Conservation (phyloP, 2,888 invertebrate species). For the Cerastis rubricosa region DNA sequence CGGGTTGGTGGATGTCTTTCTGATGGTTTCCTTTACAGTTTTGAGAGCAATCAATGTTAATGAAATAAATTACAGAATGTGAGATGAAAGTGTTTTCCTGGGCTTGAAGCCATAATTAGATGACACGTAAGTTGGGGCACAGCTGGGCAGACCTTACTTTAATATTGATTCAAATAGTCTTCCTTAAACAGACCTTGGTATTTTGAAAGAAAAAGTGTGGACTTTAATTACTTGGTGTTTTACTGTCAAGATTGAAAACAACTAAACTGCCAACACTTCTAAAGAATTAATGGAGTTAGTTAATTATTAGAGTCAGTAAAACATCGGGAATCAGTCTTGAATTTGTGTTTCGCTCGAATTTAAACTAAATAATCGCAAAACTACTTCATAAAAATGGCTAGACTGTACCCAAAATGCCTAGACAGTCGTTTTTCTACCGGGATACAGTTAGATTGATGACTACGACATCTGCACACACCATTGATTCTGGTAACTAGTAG, state of each 20-base stretch:
- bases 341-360: no score
- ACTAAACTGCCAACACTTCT: no score
- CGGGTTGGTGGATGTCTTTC: no score
- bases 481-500: conserved; percentile 3
- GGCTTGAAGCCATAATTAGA: not conserved
- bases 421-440: not conserved
- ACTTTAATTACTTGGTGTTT: no score
- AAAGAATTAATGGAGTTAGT: no score
- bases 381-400: not conserved
- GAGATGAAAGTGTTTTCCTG: not conserved
- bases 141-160: no score
- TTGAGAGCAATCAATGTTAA: not conserved
- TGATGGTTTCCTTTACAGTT: not conserved
- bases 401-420: not conserved
- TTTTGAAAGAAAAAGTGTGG: no score
- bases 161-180: not conserved
- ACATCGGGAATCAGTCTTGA: no score
- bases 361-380: not conserved
- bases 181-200: no score
- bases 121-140: not conserved
- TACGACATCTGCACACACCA: conserved; percentile 2
- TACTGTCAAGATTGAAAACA: no score
- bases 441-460: not conserved
- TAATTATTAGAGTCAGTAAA: no score
- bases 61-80: not conserved